Evolutionary conservation across 2,797 vertebrate species (phyloP), one percentile per base, ranked within the genome.

Genomic region (Silurus lanzhouensis): DNA sequence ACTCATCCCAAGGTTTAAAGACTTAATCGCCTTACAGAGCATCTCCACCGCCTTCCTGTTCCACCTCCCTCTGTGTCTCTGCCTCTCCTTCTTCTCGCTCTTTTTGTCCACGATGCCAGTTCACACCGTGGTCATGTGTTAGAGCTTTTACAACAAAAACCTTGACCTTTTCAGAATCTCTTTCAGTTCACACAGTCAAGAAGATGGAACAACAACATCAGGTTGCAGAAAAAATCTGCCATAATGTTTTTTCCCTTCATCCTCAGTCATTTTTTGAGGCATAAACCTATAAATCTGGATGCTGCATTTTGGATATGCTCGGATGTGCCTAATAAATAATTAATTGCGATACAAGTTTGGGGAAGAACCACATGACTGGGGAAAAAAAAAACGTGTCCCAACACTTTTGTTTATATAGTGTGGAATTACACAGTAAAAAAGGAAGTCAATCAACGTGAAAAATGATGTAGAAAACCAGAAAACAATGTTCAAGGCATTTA

Each of bases 1-100:
- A 74, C 48, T 31, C 72, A 64, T 68, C 91, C 89, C 91, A 89
- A 60, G 87, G 84, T 90, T 92, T 83, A 91, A 77, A 90, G 66
- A 83, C 75, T 61, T 94, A 94, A 94, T 91, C 93, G 92, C 58
- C 91, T 95, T 91, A 93, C 70, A 46, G 75, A 77, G 7, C 81
- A 63, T 63, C 7, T 63, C 63, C 76, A 46, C 63, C 27, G 38
- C 9, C 44, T 64, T 15, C 52, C 64, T 27, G 20, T 67, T 55
- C n/a, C 22, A 79, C 20, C 27, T 48, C 71, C 52, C 20, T 70
- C 52, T 57, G 1, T 48, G 2, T 60, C 61, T 77, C 55, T 83
- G 13, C 5, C 5, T 58, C 10, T 27, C 60, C 13, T 63, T 27
- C 27, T 71, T 44, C 52, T n/a, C 82, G 25, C n/a, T 52, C 44